phyloP scores from a whole-genome alignment of 2,888 invertebrate genomes.

The Scrobipalpa costella region DNA sequence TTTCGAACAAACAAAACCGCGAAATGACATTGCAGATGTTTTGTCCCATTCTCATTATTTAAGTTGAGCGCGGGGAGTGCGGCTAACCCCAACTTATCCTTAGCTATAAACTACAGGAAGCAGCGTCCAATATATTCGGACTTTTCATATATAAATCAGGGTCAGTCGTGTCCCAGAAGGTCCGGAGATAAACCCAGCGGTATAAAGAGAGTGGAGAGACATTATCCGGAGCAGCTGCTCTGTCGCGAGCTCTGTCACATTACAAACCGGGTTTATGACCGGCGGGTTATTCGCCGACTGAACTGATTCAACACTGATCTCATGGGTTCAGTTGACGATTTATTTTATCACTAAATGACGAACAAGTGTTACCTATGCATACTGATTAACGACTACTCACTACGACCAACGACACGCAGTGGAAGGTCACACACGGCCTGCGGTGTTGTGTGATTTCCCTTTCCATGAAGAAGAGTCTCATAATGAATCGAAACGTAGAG shows the following conservation, averaged over 20 bases:
- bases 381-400: too few species aligned
- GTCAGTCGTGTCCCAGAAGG: constrained; percentile 59
- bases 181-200: constrained; percentile 62
- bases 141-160: constrained; percentile 72
- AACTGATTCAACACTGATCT: constrained; percentile 32
- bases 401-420: too few species aligned
- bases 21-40: constrained; percentile 48
- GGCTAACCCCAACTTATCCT: constrained; percentile 65
- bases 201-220: constrained; percentile 56
- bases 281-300: constrained; percentile 26
- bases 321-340: not conserved
- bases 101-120: constrained; percentile 65
- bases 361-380: too few species aligned
- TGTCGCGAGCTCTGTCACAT: constrained; percentile 63
- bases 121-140: constrained; percentile 64
- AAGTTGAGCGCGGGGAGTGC: constrained; percentile 55
- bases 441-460: too few species aligned
- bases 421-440: too few species aligned
- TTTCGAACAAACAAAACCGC: constrained; percentile 46
- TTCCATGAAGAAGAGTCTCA: too few species aligned
- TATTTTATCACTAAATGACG: too few species aligned
- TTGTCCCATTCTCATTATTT: constrained; percentile 66
- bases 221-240: constrained; percentile 63
- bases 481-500: too few species aligned
- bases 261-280: constrained; percentile 60